Evolutionary conservation across 2,797 vertebrate genomes (phyloP).

Genomic region (Malacoraja senta): DNA sequence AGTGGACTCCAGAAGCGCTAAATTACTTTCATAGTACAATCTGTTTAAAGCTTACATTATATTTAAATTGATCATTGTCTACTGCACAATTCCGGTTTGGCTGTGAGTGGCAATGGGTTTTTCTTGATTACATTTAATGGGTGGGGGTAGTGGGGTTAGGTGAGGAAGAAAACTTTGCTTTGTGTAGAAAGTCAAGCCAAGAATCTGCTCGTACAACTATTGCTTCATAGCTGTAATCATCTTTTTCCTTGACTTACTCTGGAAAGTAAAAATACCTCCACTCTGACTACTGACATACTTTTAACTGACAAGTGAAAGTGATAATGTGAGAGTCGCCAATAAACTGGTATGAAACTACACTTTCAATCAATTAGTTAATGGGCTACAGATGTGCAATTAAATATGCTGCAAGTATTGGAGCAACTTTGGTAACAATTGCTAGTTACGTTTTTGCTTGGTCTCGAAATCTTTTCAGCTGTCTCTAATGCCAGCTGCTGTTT

Average conservation of each 20-base stretch:
- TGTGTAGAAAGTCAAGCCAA: background rate
- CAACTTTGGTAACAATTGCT: background rate
- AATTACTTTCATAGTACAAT: background rate
- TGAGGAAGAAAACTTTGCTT: too few species aligned
- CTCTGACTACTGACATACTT: background rate
- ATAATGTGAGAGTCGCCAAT: background rate
- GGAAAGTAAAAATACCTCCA: background rate
- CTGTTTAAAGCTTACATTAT: background rate
- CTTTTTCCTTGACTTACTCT: background rate
- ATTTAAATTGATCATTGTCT: background rate
- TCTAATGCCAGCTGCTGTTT: background rate
- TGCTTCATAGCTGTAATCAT: background rate
- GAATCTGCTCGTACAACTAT: background rate
- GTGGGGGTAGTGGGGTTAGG: too few species aligned
- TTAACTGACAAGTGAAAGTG: background rate
- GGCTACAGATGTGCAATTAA: background rate
- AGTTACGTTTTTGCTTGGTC: background rate
- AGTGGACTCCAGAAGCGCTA: background rate
- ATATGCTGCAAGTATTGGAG: background rate
- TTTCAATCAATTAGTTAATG: background rate
- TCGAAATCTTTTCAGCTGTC: background rate
- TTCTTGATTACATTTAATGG: background rate
- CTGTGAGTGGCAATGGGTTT: background rate
- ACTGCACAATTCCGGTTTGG: background rate
- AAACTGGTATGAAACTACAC: background rate